Evolutionary conservation across 1,140 invertebrate species (phyloP), one percentile per base, ranked within the genome.

Genomic region (Pogonus chalceus): DNA sequence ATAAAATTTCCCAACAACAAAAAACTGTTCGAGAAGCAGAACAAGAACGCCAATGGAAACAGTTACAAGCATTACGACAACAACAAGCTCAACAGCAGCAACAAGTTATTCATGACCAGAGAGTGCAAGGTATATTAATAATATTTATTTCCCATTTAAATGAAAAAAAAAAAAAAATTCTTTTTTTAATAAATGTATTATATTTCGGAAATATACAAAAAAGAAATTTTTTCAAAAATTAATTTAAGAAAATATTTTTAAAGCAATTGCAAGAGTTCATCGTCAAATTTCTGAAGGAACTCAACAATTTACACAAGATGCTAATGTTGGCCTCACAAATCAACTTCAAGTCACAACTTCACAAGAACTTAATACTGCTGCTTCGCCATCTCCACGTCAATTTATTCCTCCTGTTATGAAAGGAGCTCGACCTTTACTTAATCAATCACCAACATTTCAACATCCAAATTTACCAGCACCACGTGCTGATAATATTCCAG

Each of bases 11-110:
- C 7, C 75, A 77, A 57, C 80, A 79, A 61, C 76, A 79, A 62
- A 83, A 82, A 65, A 75, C 76, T 12, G 81, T 76, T 35, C 76
- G 81, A 62, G 88, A 90, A 72, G 83, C 85, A 35, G 89, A 91
- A 70, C 85, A 90, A 63, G 88, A 90, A 71, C 74, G 85, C 14
- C 82, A 88, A 59, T 92, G 90, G 89, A 92, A 92, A 69, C 85
- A 89, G 58, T 69, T 90, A 56, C 88, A 91, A 71, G 85, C 86
- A 20, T 66, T 83, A 54, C 76, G 88, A 20, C 86, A 89, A 65
- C 84, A 87, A 60, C 85, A 88, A 65, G 78, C 82, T 16, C 87
- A 90, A 66, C 81, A 89, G 57, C 87, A 90, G 55, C 86, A 89
- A 65, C 81, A 85, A 71, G 80, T 83, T 58, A 80, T 88, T 61